Percentiles rank a stretch among this genome's conserved stretches.
phyloP scores from a whole-genome alignment of 2,888 invertebrate species.

The Tenthredo notha region DNA sequence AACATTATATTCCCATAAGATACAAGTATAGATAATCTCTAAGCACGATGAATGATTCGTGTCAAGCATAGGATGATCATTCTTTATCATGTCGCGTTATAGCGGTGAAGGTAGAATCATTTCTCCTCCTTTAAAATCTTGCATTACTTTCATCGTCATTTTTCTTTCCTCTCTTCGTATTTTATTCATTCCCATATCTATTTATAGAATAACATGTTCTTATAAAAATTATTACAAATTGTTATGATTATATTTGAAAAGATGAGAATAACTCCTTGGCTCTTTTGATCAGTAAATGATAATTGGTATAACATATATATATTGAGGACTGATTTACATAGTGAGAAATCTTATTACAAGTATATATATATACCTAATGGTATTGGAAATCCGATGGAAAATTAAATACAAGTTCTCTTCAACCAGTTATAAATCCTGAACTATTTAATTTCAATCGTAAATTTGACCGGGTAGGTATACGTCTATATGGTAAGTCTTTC shows the following conservation, averaged over 20 bases:
- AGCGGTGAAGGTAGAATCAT: background rate
- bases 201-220: background rate
- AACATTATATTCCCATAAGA: slow-evolving; percentile 52
- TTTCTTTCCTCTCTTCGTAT: background rate
- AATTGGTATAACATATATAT: background rate
- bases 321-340: background rate
- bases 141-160: background rate
- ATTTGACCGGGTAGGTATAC: background rate
- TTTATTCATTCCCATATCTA: background rate
- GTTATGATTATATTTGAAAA: background rate
- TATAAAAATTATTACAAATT: background rate
- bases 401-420: background rate
- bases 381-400: background rate
- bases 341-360: background rate
- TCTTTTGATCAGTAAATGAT: background rate
- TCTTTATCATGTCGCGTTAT: background rate
- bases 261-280: background rate
- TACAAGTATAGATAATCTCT: slow-evolving; percentile 24
- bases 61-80: slow-evolving; percentile 37
- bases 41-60: slow-evolving; percentile 52
- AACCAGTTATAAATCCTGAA: background rate
- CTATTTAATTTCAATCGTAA: slow-evolving; percentile 31
- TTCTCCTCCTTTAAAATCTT: background rate
- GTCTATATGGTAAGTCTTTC: background rate
- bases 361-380: background rate